Base-by-base conservation (phyloP, 2,888 invertebrate species). In the Sarcophaga rosellei region DNA sequence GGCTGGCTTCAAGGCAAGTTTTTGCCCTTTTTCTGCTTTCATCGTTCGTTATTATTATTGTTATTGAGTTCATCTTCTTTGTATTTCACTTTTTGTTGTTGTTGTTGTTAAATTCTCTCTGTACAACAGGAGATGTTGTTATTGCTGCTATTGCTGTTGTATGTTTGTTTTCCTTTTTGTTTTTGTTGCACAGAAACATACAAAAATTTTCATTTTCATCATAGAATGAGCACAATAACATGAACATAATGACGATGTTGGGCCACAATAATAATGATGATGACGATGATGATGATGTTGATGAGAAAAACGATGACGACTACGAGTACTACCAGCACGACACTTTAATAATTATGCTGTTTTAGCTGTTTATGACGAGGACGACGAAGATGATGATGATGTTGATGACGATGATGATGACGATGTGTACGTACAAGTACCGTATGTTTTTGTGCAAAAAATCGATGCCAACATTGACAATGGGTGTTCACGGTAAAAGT, bases 391-490 rank as follows among this genome's bases (percentile, higher is more conserved):
- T 57, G 59, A 81, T 20, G 69, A 76, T 23, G 73, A 59, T 23
- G 59, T 1, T 15, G 59, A 25, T 63, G 68, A 65, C 23, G 75
- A 8, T 53, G 69, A 80, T 68, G 70, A 80, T 47, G 79, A 84
- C 74, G 85, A 85, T 57, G 63, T 59, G 72, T 66, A 82, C 75
- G 72, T 72, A 85, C 78, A 84, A 81, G 84, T 84, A 74, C 73
- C 84, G 84, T 81, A 87, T 82, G 87, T 59, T 78, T 87, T 87
- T 83, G 70, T 72, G 81, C 83, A 88, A 88, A 89, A 84, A 89
- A 89, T 89, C 89, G 89, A 89, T 89, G 88, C 87, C 87, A 89
- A 88, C 88, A 89, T 88, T 88, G 89, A 85, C 86, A 88, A 88
- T 89, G 88, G 88, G 85, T 88, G 88, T 87, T 84, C 85, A 88